These are phyloP conservation scores for Rhizoglyphus robini DNA, from an alignment of 1,140 invertebrate species.

Conservation along the genomic window DNA sequence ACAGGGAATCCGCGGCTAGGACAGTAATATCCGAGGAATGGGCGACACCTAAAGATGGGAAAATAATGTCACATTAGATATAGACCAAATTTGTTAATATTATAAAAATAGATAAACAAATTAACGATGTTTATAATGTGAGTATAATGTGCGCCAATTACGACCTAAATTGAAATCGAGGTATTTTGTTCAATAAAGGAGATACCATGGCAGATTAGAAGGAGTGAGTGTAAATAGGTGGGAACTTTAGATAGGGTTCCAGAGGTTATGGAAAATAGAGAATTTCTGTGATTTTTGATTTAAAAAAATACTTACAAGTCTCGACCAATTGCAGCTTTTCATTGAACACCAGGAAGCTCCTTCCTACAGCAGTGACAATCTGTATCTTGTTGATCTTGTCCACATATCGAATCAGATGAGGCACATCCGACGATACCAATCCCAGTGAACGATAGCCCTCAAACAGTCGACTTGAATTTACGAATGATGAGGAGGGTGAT, in stretches of 20 bases:
- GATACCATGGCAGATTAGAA: too few species aligned
- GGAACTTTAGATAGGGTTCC: too few species aligned
- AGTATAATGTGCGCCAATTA: too few species aligned
- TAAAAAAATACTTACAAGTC: conserved; percentile 20
- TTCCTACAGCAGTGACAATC: conserved; percentile 20
- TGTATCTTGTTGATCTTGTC: conserved; percentile 21
- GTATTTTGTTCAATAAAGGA: too few species aligned
- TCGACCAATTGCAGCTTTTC: conserved; percentile 22
- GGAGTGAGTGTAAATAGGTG: too few species aligned
- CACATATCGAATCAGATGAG: conserved; percentile 21
- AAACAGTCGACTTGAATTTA: conserved; percentile 21
- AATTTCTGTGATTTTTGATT: too few species aligned
- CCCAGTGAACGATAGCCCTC: conserved; percentile 23
- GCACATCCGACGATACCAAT: conserved; percentile 6
- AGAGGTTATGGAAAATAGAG: too few species aligned
- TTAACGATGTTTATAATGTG: neutral
- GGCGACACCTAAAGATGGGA: conserved; percentile 19
- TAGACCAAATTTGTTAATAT: neutral
- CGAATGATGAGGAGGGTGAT: too few species aligned
- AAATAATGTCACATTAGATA: neutral
- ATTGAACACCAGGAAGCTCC: conserved; percentile 21
- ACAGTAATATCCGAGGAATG: conserved; percentile 56
- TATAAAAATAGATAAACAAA: neutral
- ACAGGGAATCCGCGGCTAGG: conserved; percentile 58
- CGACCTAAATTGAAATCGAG: too few species aligned